Evolutionary conservation across 2,113 vertebrate species (phyloP), one percentile per base, ranked within the genome.

Genomic region (Cinclus mexicanus): DNA sequence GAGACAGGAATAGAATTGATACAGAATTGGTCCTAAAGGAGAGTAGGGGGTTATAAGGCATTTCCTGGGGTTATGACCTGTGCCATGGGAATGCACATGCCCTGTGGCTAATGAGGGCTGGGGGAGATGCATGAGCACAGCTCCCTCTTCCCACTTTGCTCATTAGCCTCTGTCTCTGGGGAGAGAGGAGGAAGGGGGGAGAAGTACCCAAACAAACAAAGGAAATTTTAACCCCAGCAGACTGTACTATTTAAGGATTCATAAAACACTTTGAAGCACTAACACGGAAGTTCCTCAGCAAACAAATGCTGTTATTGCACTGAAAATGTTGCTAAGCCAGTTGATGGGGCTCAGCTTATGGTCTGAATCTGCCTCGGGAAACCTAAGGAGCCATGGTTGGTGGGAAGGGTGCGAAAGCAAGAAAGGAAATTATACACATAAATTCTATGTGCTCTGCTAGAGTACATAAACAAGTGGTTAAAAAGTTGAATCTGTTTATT

Each of bases 271-370:
- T 92, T 59, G 60, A 85, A 95, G 63, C 39, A 63, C 31, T 70
- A 86, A 74, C 78, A 88, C 89, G 84, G 89, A 96, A 94, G 91
- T 83, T 91, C 52, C 63, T 80, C 80, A 86, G 42, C 33, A 95
- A 96, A 80, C 68, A 94, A 83, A 68, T 55, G 9, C 23, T 65
- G 44, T 67, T 86, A 59, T 53, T 87, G n/a, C 61, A 49, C 70
- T 68, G 70, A 79, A 95, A 87, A 83, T 0, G 0, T 74, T 93
- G 39, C 26, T 90, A 82, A 63, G 26, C 24, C 26, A 53, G 56
- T 50, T 61, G 41, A 61, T 33, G 74, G 20, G 35, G 8, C 7
- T 91, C 41, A 76, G 56, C 57, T 59, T 55, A 8, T 41, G 55
- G 80, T n/a, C 63, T 50, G 49, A 60, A 64, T 11, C 42, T 70